Evolutionary conservation across 2,113 vertebrate genomes (phyloP), one percentile per base, ranked within the genome.

Genomic region (Orthonyx spaldingii): DNA sequence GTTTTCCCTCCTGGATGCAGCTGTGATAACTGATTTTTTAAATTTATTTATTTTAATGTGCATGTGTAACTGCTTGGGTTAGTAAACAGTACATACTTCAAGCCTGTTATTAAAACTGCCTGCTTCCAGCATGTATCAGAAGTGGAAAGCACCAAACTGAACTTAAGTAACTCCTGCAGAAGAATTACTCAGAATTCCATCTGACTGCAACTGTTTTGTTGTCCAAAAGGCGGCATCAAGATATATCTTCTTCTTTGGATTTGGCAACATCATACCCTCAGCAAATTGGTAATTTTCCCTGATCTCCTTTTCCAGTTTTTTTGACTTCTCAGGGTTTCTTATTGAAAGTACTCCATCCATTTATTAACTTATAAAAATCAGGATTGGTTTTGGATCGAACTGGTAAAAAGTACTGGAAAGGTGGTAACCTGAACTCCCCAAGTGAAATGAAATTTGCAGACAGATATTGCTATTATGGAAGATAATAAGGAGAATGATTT

Each of bases 291-390:
- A 71, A 77, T 93, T 96, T 94, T 65, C 70, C 83, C 53, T 63
- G 46, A 68, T 94, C 71, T 53, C 35, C 71, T 65, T 83, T 88
- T 64, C 50, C 28, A 90, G 1, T 19, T 61, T 88, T 66, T 91
- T 87, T 94, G 13, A 65, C 90, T 94, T 89, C 41, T 95, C 44
- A 44, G 15, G 8, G 42, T 89, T 80, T 35, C 68, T 83, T 93
- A 91, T 72, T 97, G 95, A 96, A 98, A 93, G 74, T 60, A n/a
- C 44, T 61, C 9, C 66, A 91, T 89, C 79, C 90, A 60, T 97
- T 97, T 96, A 97, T 94, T 97, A 95, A 94, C 88, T 95, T 96
- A 97, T 89, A 97, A 97, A 95, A 97, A 91, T 10, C 74, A 89
- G 74, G 35, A 88, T 88, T 96, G 44, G 18, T 96, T 98, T 97